Evolutionary conservation across 1,140 invertebrate genomes (phyloP), one percentile per base, ranked within the genome.

Genomic region (Caerostris darwini): DNA sequence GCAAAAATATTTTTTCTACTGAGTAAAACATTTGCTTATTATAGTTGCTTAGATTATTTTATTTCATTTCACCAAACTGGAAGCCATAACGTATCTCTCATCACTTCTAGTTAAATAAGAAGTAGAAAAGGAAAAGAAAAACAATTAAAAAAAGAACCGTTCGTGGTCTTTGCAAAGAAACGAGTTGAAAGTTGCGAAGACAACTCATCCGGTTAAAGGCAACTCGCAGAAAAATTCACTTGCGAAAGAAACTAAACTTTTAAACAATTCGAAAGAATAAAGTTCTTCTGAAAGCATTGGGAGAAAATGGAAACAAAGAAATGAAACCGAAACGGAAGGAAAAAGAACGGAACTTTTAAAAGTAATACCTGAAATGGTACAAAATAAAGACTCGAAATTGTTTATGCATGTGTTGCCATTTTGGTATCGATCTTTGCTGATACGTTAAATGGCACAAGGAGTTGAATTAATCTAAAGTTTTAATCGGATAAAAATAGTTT

Each of bases 201-300:
- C 71, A 77, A 77, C 71, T 77, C 71, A 77, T 77, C 71, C 71
- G 71, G 19, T 77, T 77, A 77, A 77, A 77, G 71, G 71, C 71
- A 77, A 53, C 71, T 77, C 34, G 71, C 71, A 77, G 71, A 77
- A 77, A 77, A 77, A 77, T 77, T 50, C 53, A 50, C 34, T 77
- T 77, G 19, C 71, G 71, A 77, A 77, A 77, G 71, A 77, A 77
- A 77, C 34, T 50, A 7, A 53, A 77, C 71, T 77, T 77, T 50
- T 50, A 77, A 77, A 77, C 71, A 77, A 12, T 77, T 77, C 53
- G 34, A 77, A 77, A 77, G 71, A 77, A 77, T 77, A 14, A 77
- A 77, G 71, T 50, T 34, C 34, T 34, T 34, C 71, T 77, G 71
- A 77, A 19, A 50, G 71, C 50, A 77, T 50, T 77, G 12, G 10